Base-by-base conservation (phyloP, 1,140 invertebrate genomes). In the Chironomus tepperi region DNA sequence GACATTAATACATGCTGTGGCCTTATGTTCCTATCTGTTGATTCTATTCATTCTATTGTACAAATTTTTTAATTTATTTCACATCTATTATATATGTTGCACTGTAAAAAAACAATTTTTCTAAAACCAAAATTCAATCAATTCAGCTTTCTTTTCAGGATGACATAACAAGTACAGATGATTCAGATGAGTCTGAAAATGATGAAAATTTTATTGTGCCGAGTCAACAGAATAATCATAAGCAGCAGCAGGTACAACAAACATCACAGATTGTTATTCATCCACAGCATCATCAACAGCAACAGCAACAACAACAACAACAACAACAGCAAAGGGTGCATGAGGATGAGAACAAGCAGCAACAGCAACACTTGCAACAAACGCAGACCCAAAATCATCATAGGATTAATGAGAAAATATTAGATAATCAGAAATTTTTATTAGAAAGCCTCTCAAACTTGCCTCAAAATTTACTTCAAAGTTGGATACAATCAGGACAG, bases 131-230 rank as follows among this genome's bases (percentile, higher is more conserved):
- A 57, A 57, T 57, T 57, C 47, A 57, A 57, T 57, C 47, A 57
- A 57, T 57, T 12, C 18, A 70, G 65, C 65, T 70, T 70, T 70
- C 19, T 18, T 70, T 70, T 70, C 65, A 70, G 65, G 65, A 70
- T 70, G 65, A 70, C 18, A 70, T 70, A n/a, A 70, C 65, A 21
- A 19, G 16, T 21, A 70, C 65, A 18, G 65, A 70, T 70, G 65
- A 70, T 9, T 70, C 65, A 70, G 65, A 70, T 18, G 65, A 70
- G 65, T 70, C 65, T 6, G 16, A 18, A 21, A 70, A 70, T 70
- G 65, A 70, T 70, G 65, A 70, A 70, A 70, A 70, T 70, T 70
- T 70, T 12, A 19, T 70, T 7, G 65, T 70, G 12, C 65, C 16
- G 0, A 70, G 19, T 19, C 65, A 70, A 6, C 16, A 70, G 6